These are phyloP conservation scores for Palythoa grandiflora DNA, from an alignment of 92 coral and sea anemone genomes.

Conservation along the genomic window DNA sequence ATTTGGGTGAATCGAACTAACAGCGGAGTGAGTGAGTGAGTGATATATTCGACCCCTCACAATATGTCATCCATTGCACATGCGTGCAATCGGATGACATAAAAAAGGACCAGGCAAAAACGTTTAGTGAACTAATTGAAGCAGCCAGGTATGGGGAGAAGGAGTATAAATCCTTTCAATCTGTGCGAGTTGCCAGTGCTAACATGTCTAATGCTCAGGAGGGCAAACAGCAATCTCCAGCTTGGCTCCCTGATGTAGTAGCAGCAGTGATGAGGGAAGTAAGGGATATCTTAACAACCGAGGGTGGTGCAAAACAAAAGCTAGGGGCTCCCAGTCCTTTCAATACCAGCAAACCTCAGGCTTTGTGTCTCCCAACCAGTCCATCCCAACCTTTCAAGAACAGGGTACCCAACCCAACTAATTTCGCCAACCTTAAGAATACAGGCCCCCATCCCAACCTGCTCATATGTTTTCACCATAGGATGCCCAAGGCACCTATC, in stretches of 20 bases:
- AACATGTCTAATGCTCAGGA: not conserved
- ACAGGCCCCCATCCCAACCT: slow-evolving; percentile 11
- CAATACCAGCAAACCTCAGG: slow-evolving; percentile 27
- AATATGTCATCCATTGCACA: too few species aligned
- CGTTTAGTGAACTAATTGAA: slow-evolving; percentile 54
- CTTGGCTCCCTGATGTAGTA: slow-evolving; percentile 1
- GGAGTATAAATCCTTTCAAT: slow-evolving; percentile 18
- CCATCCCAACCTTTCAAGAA: slow-evolving; percentile 25
- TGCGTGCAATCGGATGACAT: too few species aligned
- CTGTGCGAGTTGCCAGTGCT: slow-evolving; percentile 4
- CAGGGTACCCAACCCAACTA: not conserved
- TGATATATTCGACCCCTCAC: too few species aligned
- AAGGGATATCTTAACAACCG: slow-evolving; percentile 10
- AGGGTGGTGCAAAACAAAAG: slow-evolving; percentile 12
- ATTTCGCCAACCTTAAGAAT: slow-evolving; percentile 10
- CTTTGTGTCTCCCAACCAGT: slow-evolving; percentile 14
- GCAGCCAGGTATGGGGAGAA: slow-evolving; percentile 73
- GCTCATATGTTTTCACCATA: slow-evolving; percentile 18
- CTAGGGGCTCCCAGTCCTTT: slow-evolving; percentile 27
- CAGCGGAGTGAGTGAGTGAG: too few species aligned
- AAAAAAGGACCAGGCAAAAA: slow-evolving; percentile 57
- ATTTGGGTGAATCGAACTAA: too few species aligned
- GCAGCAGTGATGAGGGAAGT: slow-evolving; percentile 29
- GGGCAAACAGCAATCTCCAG: slow-evolving; percentile 1
- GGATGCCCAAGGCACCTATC: slow-evolving; percentile 27